Evolutionary conservation across 2,888 invertebrate genomes (phyloP), one percentile per base, ranked within the genome.

Genomic region (Volucella inflata): DNA sequence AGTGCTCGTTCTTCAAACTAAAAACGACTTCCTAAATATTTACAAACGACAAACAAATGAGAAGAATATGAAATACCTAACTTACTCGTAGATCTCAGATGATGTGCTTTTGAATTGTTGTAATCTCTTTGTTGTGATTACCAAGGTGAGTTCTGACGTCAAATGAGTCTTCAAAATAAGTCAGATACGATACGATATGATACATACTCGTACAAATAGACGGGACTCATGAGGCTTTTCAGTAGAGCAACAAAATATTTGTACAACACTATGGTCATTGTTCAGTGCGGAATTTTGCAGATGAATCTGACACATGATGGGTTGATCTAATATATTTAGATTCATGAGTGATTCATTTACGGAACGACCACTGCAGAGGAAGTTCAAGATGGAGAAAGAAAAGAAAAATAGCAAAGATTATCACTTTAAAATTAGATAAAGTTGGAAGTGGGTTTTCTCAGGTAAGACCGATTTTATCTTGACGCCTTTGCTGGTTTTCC

Each of bases 81-180:
- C 38, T 11, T 53, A 2, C 51, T 17, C 30, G 21, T n/a, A 30
- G 30, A 6, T 6, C 30, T 30, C 12, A 1, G 8, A 40, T 65
- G 10, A 40, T 42, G 6, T 68, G 44, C 40, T 16, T 44, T 36
- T 44, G 30, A 74, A 74, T 53, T 51, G 38, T 42, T 21, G 36
- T 74, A 36, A 74, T 74, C 72, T 74, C n/a, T 14, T 44, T 53
- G 21, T 51, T 11, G 51, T 71, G 42, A 71, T 51, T 44, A 72
- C 12, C 74, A 64, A 74, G 74, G 74, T 74, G 74, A 74, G 46
- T 65, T 38, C 64, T 74, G 64, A 74, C 74, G 74, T 74, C 65
- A 74, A 72, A 38, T 17, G 55, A 65, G 40, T 12, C 55, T 57
- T 65, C 64, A 48, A 57, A 64, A 74, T 74, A 65, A 74, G n/a